These are phyloP conservation scores for Mechanitis messenoides DNA, from an alignment of 2,888 invertebrate genomes.

Conservation along the genomic window DNA sequence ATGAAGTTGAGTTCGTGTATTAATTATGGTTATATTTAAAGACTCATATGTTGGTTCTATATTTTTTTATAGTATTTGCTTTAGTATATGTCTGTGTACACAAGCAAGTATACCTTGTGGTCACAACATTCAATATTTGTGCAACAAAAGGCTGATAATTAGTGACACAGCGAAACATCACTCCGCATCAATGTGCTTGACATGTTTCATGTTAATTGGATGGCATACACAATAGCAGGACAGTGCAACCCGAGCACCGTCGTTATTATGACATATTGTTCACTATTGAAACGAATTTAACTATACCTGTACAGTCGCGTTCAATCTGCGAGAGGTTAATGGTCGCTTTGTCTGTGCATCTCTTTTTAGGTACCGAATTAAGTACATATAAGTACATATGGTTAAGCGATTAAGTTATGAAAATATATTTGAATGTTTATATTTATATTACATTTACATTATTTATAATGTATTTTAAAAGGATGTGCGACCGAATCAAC, in stretches of 20 bases:
- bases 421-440: too few species aligned
- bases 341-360: slow-evolving; percentile 23
- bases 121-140: slow-evolving; percentile 31
- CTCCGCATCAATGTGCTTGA: slow-evolving; percentile 60
- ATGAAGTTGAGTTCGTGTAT: slow-evolving; percentile 9
- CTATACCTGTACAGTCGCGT: slow-evolving; percentile 36
- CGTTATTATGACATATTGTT: slow-evolving; percentile 70
- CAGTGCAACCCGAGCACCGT: slow-evolving; percentile 42
- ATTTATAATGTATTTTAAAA: slow-evolving; percentile 26
- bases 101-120: slow-evolving; percentile 13
- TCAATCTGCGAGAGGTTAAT: slow-evolving; percentile 24
- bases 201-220: slow-evolving; percentile 71
- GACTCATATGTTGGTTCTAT: too few species aligned
- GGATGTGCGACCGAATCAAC: slow-evolving; percentile 28
- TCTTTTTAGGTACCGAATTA: slow-evolving; percentile 10
- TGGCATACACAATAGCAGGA: slow-evolving; percentile 56
- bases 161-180: slow-evolving; percentile 55
- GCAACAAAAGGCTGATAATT: slow-evolving; percentile 58
- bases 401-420: too few species aligned
- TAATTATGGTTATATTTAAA: neutral
- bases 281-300: slow-evolving; percentile 53
- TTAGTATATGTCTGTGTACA: neutral
- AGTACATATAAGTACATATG: too few species aligned
- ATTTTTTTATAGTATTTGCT: too few species aligned
- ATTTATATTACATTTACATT: slow-evolving; percentile 7